These are phyloP conservation scores for Chaetogeoica ovagalla DNA, from an alignment of 2,888 invertebrate genomes.

Conservation along the genomic window DNA sequence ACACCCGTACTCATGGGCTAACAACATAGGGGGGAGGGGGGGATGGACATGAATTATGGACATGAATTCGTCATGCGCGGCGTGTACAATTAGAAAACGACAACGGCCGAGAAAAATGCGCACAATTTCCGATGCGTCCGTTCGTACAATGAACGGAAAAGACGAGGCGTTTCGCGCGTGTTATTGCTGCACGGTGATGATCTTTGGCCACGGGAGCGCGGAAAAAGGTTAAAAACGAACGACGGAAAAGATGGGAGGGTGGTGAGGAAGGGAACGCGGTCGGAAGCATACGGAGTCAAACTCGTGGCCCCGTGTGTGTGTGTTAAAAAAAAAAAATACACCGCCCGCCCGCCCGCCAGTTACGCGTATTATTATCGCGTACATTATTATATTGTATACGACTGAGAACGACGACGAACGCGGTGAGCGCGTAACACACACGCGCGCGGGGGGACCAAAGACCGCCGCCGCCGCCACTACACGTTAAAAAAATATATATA, in stretches of 20 bases:
- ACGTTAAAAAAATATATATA: neutral
- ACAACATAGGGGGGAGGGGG: too few species aligned
- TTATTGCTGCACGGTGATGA: neutral
- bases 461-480: neutral
- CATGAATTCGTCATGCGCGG: too few species aligned
- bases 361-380: neutral
- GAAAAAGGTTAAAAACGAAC: neutral
- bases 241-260: too few species aligned
- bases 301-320: slow-evolving; percentile 12
- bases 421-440: neutral
- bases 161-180: neutral
- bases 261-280: neutral
- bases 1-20: too few species aligned
- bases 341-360: too few species aligned
- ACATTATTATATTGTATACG: too few species aligned
- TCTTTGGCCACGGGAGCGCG: neutral
- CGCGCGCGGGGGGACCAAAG: slow-evolving; percentile 11
- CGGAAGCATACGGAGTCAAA: neutral
- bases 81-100: too few species aligned
- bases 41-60: too few species aligned
- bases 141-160: too few species aligned
- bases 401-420: neutral
- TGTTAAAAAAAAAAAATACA: neutral
- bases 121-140: neutral
- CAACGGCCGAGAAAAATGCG: too few species aligned